These are phyloP conservation scores for Lampris megalopsis DNA, from an alignment of 2,113 vertebrate species.

Conservation along the genomic window DNA sequence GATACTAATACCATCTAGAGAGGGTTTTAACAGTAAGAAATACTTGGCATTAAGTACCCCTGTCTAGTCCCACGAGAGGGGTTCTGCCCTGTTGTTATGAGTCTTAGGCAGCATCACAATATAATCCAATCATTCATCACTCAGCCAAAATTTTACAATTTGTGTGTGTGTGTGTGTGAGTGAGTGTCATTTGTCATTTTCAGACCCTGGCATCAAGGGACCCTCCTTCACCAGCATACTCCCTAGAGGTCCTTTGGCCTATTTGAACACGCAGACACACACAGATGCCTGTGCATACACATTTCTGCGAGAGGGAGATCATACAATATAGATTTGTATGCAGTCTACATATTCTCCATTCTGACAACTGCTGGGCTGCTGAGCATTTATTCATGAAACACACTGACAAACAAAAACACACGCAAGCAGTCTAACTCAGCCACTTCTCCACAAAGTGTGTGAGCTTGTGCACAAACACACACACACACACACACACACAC, in stretches of 20 bases:
- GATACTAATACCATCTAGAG: too few species aligned
- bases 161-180: conserved; percentile 10
- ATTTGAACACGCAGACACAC: conserved; percentile 28
- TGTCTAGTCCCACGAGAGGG: too few species aligned
- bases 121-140: too few species aligned
- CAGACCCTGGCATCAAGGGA: conserved; percentile 3
- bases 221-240: conserved; percentile 2
- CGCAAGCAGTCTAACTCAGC: background rate
- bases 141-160: background rate
- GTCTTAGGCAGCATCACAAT: too few species aligned
- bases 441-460: background rate
- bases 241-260: conserved; percentile 26
- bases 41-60: too few species aligned
- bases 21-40: too few species aligned
- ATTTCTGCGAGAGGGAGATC: conserved; percentile 8
- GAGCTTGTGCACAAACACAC: too few species aligned
- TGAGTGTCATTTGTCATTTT: background rate
- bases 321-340: background rate
- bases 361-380: background rate
- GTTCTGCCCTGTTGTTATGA: too few species aligned
- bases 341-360: background rate
- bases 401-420: background rate
- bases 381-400: background rate
- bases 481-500: too few species aligned
- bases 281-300: conserved; percentile 21